Conservation (phyloP, 2,113 vertebrate genomes). For the Dunckerocampus dactyliophorus region DNA sequence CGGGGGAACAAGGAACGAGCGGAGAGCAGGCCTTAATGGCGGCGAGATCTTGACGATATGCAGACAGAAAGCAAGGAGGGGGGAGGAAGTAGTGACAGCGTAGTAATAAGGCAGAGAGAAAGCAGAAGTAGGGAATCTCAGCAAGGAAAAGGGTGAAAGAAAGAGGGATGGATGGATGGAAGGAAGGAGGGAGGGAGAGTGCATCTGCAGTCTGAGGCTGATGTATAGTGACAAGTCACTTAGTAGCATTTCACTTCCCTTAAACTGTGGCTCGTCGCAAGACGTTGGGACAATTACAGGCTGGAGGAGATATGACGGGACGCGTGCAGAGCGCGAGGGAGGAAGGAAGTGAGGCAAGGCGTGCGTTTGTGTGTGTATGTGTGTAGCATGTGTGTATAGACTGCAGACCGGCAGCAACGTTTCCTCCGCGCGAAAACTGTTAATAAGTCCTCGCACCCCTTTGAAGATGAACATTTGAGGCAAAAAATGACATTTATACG, state of each 20-base stretch:
- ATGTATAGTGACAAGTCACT: slow-evolving; percentile 85
- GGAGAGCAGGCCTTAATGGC: slow-evolving; percentile 83
- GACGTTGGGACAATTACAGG: slow-evolving; percentile 82
- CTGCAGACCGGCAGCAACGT: not conserved
- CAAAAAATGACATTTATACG: not conserved
- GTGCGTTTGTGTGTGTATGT: slow-evolving; percentile 23
- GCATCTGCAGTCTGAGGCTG: slow-evolving; percentile 75
- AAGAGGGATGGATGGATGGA: slow-evolving; percentile 39
- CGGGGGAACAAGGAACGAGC: slow-evolving; percentile 73
- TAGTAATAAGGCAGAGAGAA: slow-evolving; percentile 8
- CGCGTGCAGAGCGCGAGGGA: slow-evolving; percentile 59
- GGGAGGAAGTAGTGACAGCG: slow-evolving; percentile 20
- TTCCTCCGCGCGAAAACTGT: not conserved
- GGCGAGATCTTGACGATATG: slow-evolving; percentile 65
- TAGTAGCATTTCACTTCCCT: slow-evolving; percentile 85
- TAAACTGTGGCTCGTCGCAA: slow-evolving; percentile 77
- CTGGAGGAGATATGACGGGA: slow-evolving; percentile 89
- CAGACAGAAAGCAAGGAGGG: slow-evolving; percentile 21
- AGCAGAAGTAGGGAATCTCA: slow-evolving; percentile 9
- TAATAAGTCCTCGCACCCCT: not conserved
- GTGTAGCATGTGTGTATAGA: slow-evolving; percentile 6
- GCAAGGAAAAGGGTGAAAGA: slow-evolving; percentile 21
- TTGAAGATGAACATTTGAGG: not conserved
- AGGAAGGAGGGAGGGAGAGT: slow-evolving; percentile 18
- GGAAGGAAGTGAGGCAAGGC: slow-evolving; percentile 51